These are phyloP conservation scores for Hormiphora californensis DNA, from an alignment of 37 sponge, comb jelly and placozoan genomes.

Conservation along the genomic window DNA sequence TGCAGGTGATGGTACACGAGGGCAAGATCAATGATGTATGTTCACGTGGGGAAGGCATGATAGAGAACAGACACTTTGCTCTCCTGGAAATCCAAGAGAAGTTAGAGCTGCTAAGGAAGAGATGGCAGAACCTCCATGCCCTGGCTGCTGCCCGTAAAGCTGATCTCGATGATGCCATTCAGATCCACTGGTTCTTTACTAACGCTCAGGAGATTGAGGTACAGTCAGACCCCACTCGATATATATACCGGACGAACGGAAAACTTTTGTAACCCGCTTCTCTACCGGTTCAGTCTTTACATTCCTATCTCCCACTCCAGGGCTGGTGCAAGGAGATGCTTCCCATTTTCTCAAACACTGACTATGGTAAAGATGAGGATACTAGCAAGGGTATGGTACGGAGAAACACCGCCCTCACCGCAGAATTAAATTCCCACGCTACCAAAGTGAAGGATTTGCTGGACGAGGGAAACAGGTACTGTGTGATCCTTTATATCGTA, in stretches of 20 bases:
- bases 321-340: slow-evolving; percentile 45
- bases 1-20: slow-evolving; percentile 9
- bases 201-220: slow-evolving; percentile 41
- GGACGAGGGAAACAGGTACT: slow-evolving; percentile 47
- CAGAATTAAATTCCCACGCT: background rate
- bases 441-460: slow-evolving; percentile 35
- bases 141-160: slow-evolving; percentile 33
- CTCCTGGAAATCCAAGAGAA: slow-evolving; percentile 12
- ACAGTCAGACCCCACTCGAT: background rate
- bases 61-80: slow-evolving; percentile 34
- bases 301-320: too few relatives aligned
- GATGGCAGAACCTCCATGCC: slow-evolving; percentile 23
- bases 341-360: slow-evolving; percentile 18
- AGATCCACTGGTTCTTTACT: slow-evolving; percentile 43
- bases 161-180: slow-evolving; percentile 42
- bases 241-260: background rate
- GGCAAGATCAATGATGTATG: slow-evolving; percentile 13
- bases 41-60: background rate
- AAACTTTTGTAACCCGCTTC: too few relatives aligned
- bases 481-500: too few relatives aligned
- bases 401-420: slow-evolving; percentile 11
- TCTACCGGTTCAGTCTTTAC: too few relatives aligned
- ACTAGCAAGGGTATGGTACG: slow-evolving; percentile 32
- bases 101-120: slow-evolving; percentile 11
- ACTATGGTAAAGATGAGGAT: slow-evolving; percentile 50